Percentiles rank a stretch among this genome's conserved stretches.
Conservation (phyloP, 2,888 invertebrate species). For the Lamellibrachia columna region DNA sequence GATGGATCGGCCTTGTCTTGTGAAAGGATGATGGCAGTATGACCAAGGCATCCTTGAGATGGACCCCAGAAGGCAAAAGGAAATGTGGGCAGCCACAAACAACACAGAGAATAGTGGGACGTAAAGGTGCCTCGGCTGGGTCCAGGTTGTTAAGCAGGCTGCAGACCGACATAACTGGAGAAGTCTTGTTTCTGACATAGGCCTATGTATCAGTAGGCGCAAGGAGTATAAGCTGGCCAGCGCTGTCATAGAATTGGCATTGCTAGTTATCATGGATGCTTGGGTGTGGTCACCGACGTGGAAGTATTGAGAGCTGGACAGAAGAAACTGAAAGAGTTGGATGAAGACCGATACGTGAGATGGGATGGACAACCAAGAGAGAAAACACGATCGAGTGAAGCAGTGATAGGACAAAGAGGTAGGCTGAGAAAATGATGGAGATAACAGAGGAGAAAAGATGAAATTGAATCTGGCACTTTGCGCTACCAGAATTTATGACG, state of each 20-base stretch:
- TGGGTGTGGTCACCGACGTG: too few relatives aligned
- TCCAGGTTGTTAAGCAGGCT: too few relatives aligned
- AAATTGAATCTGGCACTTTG: background rate
- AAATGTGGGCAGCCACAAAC: too few relatives aligned
- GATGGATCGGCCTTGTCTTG: too few relatives aligned
- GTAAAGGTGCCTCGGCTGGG: too few relatives aligned
- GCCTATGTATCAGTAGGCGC: background rate
- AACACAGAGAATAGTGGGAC: too few relatives aligned
- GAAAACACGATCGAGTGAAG: background rate
- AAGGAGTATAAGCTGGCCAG: background rate
- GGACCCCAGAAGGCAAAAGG: too few relatives aligned
- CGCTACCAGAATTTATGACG: too few relatives aligned
- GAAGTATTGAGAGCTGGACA: too few relatives aligned
- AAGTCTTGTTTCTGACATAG: background rate
- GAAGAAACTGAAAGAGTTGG: background rate
- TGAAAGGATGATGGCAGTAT: too few relatives aligned
- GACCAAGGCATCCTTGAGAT: too few relatives aligned
- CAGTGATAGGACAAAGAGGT: background rate
- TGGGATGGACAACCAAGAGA: background rate
- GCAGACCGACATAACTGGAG: too few relatives aligned
- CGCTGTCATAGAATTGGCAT: background rate
- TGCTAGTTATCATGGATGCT: background rate
- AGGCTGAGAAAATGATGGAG: background rate
- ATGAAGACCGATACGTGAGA: background rate
- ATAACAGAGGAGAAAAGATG: background rate